These are phyloP conservation scores for Protophormia terraenovae DNA, from an alignment of 2,888 invertebrate species.

Conservation along the genomic window DNA sequence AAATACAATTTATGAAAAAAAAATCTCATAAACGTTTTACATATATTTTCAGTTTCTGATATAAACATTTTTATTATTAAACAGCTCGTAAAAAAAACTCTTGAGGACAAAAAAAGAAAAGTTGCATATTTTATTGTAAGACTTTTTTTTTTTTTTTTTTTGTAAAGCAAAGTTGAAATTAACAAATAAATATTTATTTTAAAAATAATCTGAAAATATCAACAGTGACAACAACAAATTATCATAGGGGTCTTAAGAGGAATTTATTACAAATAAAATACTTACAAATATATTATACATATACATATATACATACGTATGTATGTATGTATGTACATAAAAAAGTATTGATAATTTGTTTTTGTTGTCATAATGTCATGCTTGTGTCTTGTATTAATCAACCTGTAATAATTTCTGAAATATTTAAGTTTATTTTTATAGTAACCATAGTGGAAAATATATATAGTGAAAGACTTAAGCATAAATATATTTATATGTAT, in stretches of 20 bases:
- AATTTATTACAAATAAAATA: conserved; percentile 6
- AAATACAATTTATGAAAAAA: neutral
- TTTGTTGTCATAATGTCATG: neutral
- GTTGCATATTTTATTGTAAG: neutral
- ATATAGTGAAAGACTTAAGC: neutral
- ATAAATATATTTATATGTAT: neutral
- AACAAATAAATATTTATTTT: neutral
- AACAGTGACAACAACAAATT: conserved; percentile 8
- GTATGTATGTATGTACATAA: too few relatives aligned
- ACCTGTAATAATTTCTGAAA: neutral
- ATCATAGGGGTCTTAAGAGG: neutral
- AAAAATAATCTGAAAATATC: neutral
- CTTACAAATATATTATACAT: too few relatives aligned
- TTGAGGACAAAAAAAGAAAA: neutral
- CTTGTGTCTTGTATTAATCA: neutral
- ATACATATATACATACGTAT: too few relatives aligned
- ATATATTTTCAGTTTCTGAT: conserved; percentile 22
- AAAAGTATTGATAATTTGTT: conserved; percentile 10
- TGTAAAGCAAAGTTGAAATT: neutral
- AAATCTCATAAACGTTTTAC: conserved; percentile 30
- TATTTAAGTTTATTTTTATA: too few relatives aligned
- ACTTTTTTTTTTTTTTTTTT: neutral
- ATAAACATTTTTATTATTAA: conserved; percentile 49
- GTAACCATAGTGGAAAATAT: neutral
- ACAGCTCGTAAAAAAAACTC: conserved; percentile 41